These are phyloP conservation scores for Thunnus albacares DNA, from an alignment of 2,797 vertebrate genomes.

Conservation along the genomic window DNA sequence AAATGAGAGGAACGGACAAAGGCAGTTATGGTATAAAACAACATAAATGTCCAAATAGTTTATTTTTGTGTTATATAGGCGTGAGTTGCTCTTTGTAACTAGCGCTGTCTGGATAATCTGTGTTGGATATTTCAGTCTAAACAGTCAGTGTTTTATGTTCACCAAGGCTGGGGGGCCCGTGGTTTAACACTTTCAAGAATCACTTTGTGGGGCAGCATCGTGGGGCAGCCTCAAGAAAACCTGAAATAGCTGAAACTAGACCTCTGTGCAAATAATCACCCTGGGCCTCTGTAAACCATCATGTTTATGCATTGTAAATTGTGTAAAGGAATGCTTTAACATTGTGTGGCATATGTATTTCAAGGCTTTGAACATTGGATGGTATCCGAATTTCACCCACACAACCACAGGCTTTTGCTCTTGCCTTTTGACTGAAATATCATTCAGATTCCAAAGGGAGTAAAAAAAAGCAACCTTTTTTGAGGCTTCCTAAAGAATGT, in stretches of 20 bases:
- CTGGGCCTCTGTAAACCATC: conserved; percentile 76
- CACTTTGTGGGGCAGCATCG: conserved; percentile 66
- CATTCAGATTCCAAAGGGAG: conserved; percentile 76
- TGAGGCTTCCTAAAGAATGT: conserved; percentile 76
- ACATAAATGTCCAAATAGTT: conserved; percentile 35
- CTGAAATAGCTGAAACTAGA: conserved; percentile 84
- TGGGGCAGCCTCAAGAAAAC: conserved; percentile 64
- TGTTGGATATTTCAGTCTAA: conserved; percentile 71
- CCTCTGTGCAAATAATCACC: conserved; percentile 84
- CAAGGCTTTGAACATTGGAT: conserved; percentile 84
- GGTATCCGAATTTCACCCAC: conserved; percentile 82
- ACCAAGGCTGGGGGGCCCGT: conserved; percentile 44
- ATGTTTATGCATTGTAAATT: conserved; percentile 85
- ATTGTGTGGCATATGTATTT: conserved; percentile 84
- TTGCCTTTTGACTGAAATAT: conserved; percentile 79
- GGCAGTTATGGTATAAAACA: conserved; percentile 29
- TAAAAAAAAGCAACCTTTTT: conserved; percentile 62
- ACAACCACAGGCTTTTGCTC: conserved; percentile 80
- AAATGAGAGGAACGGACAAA: conserved; percentile 21
- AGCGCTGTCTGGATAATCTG: conserved; percentile 67
- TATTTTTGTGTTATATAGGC: conserved; percentile 40
- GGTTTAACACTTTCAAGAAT: conserved; percentile 81
- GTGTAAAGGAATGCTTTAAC: conserved; percentile 82
- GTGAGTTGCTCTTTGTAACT: conserved; percentile 41
- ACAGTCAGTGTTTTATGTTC: conserved; percentile 71